Conservation (phyloP, 2,888 invertebrate species). For the Kryphioiulus occultus region DNA sequence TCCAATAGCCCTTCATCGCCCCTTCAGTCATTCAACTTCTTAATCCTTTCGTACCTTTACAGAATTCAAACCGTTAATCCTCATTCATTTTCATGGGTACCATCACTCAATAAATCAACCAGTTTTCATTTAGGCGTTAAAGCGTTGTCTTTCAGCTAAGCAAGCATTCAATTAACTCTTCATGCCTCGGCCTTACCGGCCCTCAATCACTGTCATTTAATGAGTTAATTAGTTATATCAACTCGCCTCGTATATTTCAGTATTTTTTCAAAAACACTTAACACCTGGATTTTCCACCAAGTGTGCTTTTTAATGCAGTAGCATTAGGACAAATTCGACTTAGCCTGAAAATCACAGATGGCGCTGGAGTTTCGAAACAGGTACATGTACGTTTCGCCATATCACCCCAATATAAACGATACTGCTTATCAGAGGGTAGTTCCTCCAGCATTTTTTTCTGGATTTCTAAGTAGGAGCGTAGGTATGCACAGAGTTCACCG, state of each 20-base stretch:
- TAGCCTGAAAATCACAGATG: no score
- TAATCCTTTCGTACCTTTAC: background rate
- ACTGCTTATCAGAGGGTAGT: no score
- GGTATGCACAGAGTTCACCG: conserved; percentile 1
- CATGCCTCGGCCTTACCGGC: conserved; percentile 17
- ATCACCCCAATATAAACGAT: no score
- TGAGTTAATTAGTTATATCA: background rate
- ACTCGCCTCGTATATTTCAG: no score
- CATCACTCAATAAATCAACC: conserved; percentile 33
- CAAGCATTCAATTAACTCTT: conserved; percentile 2
- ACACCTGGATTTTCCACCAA: no score
- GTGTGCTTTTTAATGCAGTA: no score
- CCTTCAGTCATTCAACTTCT: background rate
- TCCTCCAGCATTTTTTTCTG: background rate
- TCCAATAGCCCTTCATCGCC: background rate
- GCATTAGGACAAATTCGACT: no score
- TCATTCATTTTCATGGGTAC: background rate
- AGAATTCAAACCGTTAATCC: background rate
- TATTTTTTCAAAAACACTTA: no score
- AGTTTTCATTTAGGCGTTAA: conserved; percentile 1
- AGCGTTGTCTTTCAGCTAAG: conserved; percentile 1
- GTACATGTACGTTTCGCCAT: no score
- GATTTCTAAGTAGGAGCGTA: background rate
- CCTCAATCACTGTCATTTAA: conserved; percentile 17
- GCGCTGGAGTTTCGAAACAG: no score